Percentiles rank a stretch among this genome's conserved stretches.
Evolutionary conservation across 2,888 invertebrate species (phyloP).

Genomic region (Fragum sueziense): DNA sequence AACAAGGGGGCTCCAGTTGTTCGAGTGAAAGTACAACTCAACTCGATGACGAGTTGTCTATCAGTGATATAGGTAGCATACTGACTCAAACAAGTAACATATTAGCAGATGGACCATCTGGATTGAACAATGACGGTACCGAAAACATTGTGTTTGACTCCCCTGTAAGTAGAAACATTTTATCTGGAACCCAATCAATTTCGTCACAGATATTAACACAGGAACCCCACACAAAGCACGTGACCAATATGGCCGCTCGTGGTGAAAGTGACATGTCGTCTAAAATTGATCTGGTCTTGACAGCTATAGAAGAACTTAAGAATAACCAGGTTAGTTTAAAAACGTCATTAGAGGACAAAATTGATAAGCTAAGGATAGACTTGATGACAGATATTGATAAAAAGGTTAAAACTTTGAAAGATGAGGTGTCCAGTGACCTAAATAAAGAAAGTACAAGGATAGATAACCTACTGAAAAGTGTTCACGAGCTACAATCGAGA

Average conservation of each 20-base stretch:
- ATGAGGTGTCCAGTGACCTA: background rate
- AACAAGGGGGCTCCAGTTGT: background rate
- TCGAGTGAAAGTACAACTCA: background rate
- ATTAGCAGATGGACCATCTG: background rate
- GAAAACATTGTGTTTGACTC: no score
- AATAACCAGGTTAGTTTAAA: background rate
- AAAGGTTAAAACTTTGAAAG: background rate
- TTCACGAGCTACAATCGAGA: background rate
- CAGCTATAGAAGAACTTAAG: background rate
- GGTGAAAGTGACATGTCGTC: background rate
- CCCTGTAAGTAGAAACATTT: no score
- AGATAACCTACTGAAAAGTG: background rate
- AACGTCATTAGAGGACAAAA: background rate
- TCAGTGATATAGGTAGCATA: background rate
- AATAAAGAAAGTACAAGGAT: background rate
- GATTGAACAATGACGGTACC: no score
- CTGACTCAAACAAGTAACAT: background rate
- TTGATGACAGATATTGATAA: background rate
- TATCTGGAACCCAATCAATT: no score
- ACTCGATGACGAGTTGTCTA: background rate
- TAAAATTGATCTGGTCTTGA: background rate
- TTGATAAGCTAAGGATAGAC: background rate
- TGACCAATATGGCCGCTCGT: background rate
- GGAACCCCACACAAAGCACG: no score
- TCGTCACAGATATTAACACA: no score